These are phyloP conservation scores for Tapirus terrestris DNA, from an alignment of 2,113 vertebrate species.

Conservation along the genomic window DNA sequence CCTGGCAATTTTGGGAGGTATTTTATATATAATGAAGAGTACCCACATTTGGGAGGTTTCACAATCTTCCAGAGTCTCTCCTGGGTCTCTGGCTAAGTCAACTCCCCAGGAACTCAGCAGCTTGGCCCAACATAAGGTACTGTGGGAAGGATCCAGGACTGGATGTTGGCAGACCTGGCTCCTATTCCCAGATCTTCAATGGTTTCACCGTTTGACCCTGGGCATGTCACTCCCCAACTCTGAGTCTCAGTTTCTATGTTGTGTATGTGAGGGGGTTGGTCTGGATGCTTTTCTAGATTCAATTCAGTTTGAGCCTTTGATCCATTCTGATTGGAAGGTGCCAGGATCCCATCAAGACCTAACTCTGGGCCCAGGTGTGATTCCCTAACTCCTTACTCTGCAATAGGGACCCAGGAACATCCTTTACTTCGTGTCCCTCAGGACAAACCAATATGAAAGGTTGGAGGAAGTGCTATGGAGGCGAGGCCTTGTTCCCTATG, in stretches of 20 bases:
- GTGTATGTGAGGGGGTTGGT: background rate
- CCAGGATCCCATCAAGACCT: background rate
- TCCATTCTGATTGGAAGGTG: background rate
- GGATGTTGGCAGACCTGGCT: background rate
- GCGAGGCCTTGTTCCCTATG: rapidly evolving
- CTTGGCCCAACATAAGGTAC: background rate
- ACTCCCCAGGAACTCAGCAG: background rate
- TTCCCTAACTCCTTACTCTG: background rate
- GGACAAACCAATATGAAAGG: background rate
- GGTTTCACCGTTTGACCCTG: background rate
- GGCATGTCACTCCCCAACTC: background rate
- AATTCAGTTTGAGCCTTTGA: background rate
- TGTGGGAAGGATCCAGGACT: background rate
- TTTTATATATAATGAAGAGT: background rate
- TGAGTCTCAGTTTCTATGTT: background rate
- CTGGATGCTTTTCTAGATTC: background rate
- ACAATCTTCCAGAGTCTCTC: background rate
- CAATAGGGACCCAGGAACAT: background rate
- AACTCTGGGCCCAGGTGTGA: background rate
- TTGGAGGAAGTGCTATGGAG: background rate
- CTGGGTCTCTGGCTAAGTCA: background rate
- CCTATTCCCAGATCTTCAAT: background rate
- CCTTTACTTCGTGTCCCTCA: background rate
- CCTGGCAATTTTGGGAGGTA: background rate
- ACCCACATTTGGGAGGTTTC: background rate